Conservation (phyloP, 2,888 invertebrate species). For the Eretmocerus hayati region DNA sequence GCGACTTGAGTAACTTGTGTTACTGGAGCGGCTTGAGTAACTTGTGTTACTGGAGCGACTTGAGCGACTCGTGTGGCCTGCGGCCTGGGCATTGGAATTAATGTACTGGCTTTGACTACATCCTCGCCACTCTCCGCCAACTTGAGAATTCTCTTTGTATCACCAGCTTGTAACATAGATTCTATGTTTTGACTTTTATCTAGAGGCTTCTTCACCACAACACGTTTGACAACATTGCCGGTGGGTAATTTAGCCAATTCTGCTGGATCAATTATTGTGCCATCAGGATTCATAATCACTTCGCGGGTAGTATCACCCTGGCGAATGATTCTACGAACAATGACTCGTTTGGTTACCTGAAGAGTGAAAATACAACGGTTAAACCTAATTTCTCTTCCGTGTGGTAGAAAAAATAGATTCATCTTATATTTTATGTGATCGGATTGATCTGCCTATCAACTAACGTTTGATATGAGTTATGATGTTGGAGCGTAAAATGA, state of each 20-base stretch:
- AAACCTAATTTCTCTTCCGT: no score
- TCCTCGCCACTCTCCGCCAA: slow-evolving; percentile 14
- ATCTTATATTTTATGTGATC: no score
- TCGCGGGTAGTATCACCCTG: slow-evolving; percentile 43
- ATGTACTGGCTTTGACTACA: slow-evolving; percentile 6
- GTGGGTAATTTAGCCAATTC: slow-evolving; percentile 43
- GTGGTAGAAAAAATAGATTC: no score
- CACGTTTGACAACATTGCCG: slow-evolving; percentile 43
- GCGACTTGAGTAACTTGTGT: no score
- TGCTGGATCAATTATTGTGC: slow-evolving; percentile 42
- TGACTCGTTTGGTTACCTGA: slow-evolving; percentile 36
- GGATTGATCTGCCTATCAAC: no score
- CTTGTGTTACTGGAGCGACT: slow-evolving; percentile 7
- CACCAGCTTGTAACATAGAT: slow-evolving; percentile 30
- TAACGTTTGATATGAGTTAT: no score
- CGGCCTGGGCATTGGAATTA: background rate
- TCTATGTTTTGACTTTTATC: slow-evolving; percentile 36
- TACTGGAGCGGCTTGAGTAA: no score
- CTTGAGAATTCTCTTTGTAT: slow-evolving; percentile 20
- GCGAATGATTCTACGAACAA: slow-evolving; percentile 43
- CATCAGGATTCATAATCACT: slow-evolving; percentile 45
- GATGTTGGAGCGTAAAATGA: background rate
- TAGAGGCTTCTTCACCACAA: slow-evolving; percentile 41
- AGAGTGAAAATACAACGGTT: background rate
- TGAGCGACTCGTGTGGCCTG: slow-evolving; percentile 1